Base-by-base conservation (phyloP, 1,140 invertebrate species). In the Megalonaias nervosa region DNA sequence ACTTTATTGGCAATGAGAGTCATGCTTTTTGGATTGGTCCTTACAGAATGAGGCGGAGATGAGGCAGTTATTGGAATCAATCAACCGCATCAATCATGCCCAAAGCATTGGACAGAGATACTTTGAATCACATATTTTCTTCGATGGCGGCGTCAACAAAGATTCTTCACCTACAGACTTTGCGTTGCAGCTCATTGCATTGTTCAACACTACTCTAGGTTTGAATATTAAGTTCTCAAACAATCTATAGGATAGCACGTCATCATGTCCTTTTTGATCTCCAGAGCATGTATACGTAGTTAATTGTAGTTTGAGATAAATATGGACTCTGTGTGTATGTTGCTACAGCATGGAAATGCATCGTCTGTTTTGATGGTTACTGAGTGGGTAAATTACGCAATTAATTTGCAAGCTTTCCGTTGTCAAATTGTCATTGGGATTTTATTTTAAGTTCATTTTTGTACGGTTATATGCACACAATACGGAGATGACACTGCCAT, bases 111-210 rank as follows among this genome's bases (percentile, higher is more conserved):
- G 81, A 9, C 71, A 73, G 3, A 75, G 75, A 26, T 79, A 81
- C 71, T 87, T 85, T 65, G 85, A 87, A 74, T 83, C 87, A 0
- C 87, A 88, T 68, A 77, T 88, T 57, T 82, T 87, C 77, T 85
- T 88, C 72, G 87, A 88, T 71, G 82, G 81, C 1, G 87, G 83
- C 5, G 81, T 85, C 1, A 77, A 74, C 19, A 77, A 73, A 19
- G 82, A 84, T 23, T 77, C 23, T 55, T 79, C 82, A n/a, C 75
- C 82, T 14, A 84, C 87, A 23, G 83, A 85, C 23, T 88, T 87
- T 67, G 81, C 83, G 9, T 71, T 88, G n/a, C 81, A 84, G 17
- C 74, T 88, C 26, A 75, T 87, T 14, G 77, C 81, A 1, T 60
- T 88, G 23, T 72, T 86, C 16, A 79, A 82, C 23, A 60, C 65